Percentiles rank a stretch among this genome's conserved stretches.
Conservation (phyloP, 1,140 invertebrate species). For the Notospermus geniculatus region DNA sequence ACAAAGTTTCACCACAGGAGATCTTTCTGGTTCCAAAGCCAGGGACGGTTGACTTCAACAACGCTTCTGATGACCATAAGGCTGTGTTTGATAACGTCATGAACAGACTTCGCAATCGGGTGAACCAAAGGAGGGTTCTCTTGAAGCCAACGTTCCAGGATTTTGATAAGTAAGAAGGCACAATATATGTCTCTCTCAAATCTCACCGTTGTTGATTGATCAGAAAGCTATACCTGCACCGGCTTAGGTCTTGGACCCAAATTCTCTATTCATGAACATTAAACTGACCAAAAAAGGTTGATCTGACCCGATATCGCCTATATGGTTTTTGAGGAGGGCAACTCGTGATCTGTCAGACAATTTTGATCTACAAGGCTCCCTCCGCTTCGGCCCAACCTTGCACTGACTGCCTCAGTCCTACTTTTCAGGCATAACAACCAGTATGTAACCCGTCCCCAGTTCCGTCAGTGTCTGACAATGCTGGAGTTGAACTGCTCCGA, state of each 20-base stretch:
- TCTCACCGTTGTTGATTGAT: not conserved
- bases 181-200: too few species aligned
- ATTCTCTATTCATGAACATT: too few species aligned
- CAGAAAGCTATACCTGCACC: too few species aligned
- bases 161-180: conserved; percentile 48
- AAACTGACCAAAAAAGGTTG: too few species aligned
- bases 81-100: conserved; percentile 42
- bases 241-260: too few species aligned
- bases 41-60: conserved; percentile 48
- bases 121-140: conserved; percentile 45
- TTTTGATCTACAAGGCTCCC: too few species aligned
- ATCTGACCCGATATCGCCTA: too few species aligned
- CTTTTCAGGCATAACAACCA: conserved; percentile 52
- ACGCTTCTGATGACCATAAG: conserved; percentile 41
- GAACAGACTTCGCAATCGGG: conserved; percentile 37
- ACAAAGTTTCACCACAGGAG: conserved; percentile 43
- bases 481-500: conserved; percentile 45
- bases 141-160: conserved; percentile 52
- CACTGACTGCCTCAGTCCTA: conserved; percentile 14
- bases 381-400: too few species aligned
- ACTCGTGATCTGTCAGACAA: too few species aligned
- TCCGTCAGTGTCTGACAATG: conserved; percentile 50
- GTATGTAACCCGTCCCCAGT: conserved; percentile 50
- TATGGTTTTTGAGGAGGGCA: too few species aligned
- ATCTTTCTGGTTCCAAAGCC: conserved; percentile 52